phyloP scores from a whole-genome alignment of 2,888 invertebrate genomes.

The Melanostoma scalare region DNA sequence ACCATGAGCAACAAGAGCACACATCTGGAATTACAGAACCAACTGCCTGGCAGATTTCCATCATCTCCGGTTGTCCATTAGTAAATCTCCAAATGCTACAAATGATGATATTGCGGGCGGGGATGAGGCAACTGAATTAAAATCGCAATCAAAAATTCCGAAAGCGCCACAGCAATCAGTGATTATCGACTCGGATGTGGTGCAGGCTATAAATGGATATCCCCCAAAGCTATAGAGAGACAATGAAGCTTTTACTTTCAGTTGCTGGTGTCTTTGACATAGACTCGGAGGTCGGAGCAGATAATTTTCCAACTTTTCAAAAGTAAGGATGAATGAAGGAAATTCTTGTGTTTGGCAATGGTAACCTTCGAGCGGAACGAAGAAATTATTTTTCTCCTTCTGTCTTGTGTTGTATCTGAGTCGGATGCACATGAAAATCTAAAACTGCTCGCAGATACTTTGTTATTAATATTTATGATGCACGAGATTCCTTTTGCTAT shows the following conservation, averaged over 20 bases:
- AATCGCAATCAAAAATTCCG: constrained; percentile 66
- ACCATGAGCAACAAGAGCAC: constrained; percentile 12
- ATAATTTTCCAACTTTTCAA: constrained; percentile 32
- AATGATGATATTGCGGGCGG: constrained; percentile 35
- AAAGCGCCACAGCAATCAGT: constrained; percentile 53
- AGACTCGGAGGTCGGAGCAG: constrained; percentile 7
- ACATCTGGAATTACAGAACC: constrained; percentile 41
- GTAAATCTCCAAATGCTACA: constrained; percentile 54
- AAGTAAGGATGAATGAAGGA: constrained; percentile 8
- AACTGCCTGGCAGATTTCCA: constrained; percentile 49
- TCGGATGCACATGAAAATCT: constrained; percentile 37
- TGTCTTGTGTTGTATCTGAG: constrained; percentile 1
- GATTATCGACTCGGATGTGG: constrained; percentile 24
- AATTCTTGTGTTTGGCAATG: background rate
- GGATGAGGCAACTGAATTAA: constrained; percentile 53
- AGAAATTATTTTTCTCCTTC: constrained; percentile 25
- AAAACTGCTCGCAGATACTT: constrained; percentile 34
- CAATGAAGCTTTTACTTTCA: background rate
- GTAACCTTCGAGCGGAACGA: constrained; percentile 35
- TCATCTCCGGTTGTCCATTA: constrained; percentile 56
- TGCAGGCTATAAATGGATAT: constrained; percentile 45
- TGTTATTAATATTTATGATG: constrained; percentile 66
- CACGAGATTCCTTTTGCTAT: constrained; percentile 20
- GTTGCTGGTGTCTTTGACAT: background rate
- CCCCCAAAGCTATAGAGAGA: constrained; percentile 11